Conservation (phyloP, 2,888 invertebrate genomes). For the Platycheirus albimanus region DNA sequence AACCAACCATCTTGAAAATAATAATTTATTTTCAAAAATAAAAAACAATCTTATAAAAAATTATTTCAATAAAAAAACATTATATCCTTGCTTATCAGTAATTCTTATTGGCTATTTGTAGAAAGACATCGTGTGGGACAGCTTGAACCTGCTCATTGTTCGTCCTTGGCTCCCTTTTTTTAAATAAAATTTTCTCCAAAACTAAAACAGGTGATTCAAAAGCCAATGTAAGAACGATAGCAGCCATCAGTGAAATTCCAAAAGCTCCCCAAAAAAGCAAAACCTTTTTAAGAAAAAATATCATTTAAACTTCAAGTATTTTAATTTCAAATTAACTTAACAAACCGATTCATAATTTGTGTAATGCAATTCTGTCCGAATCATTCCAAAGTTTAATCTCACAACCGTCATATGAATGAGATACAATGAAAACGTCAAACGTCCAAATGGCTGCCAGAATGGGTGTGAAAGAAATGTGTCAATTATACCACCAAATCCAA, state of each 20-base stretch:
- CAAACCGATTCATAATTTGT: slow-evolving; percentile 56
- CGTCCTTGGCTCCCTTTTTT: not conserved
- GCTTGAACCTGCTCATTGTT: not conserved
- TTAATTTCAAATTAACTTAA: not conserved
- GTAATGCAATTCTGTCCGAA: slow-evolving; percentile 41
- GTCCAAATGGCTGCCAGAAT: slow-evolving; percentile 71
- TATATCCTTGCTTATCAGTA: not conserved
- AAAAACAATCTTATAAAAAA: too few species aligned
- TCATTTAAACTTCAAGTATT: not conserved
- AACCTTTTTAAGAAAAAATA: too few species aligned
- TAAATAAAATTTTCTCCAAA: slow-evolving; percentile 77
- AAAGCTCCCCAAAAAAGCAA: slow-evolving; percentile 60
- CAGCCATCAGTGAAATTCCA: slow-evolving; percentile 66
- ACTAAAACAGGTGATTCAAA: slow-evolving; percentile 81
- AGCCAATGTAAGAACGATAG: slow-evolving; percentile 78
- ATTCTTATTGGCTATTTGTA: not conserved
- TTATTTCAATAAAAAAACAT: too few species aligned
- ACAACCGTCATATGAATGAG: slow-evolving; percentile 63
- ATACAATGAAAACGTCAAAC: slow-evolving; percentile 73
- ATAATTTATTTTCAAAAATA: too few species aligned
- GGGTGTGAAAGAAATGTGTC: slow-evolving; percentile 64
- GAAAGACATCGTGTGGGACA: not conserved
- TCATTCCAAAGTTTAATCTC: slow-evolving; percentile 9
- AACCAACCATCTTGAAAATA: too few species aligned
- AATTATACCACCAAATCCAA: slow-evolving; percentile 72